Percentiles rank a stretch among this genome's conserved stretches.
Conservation (phyloP, 2,113 vertebrate species). For the Scopus umbretta region DNA sequence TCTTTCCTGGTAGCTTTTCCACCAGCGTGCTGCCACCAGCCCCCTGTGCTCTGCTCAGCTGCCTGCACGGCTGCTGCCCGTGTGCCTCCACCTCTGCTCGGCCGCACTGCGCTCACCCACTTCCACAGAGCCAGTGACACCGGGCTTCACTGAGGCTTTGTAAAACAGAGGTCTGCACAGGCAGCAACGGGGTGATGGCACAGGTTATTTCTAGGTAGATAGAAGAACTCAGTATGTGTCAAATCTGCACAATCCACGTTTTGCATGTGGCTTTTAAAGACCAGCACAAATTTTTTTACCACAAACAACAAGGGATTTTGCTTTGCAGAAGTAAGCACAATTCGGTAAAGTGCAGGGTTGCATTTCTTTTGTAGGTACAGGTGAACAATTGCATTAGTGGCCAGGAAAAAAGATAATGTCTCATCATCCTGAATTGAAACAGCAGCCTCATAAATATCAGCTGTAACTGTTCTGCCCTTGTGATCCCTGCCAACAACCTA, state of each 20-base stretch:
- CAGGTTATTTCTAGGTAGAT: neutral
- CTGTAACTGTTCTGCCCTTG: neutral
- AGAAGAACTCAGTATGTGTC: neutral
- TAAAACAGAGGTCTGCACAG: neutral
- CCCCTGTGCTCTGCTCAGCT: too few species aligned
- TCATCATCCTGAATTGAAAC: neutral
- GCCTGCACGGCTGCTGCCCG: accelerated
- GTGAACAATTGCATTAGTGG: neutral
- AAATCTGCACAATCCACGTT: neutral
- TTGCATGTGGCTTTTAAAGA: neutral
- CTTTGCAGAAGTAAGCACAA: neutral
- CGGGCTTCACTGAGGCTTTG: neutral
- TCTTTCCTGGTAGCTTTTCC: neutral
- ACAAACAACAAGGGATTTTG: neutral
- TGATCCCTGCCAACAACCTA: neutral
- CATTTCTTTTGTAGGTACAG: neutral
- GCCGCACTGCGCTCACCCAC: accelerated
- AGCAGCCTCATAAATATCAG: neutral
- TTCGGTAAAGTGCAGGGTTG: neutral
- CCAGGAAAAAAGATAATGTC: neutral
- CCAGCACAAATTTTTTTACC: neutral
- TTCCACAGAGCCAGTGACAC: neutral
- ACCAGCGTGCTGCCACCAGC: neutral
- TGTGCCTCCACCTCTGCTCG: neutral
- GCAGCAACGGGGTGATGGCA: neutral